phyloP scores from a whole-genome alignment of 2,113 vertebrate species.

The Lepus europaeus region DNA sequence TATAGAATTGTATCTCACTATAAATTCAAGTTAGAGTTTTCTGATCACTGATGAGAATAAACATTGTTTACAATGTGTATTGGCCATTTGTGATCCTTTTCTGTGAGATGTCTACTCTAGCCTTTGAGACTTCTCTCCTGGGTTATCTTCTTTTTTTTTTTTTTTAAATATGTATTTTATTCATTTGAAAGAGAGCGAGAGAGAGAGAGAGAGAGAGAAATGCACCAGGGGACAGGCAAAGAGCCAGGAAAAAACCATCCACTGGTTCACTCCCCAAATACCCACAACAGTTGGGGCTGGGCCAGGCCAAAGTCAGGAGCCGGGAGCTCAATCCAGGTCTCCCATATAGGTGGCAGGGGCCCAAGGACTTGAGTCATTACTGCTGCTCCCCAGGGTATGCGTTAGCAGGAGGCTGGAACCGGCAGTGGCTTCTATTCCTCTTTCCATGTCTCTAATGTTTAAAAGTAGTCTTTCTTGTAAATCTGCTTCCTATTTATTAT shows the following conservation, averaged over 20 bases:
- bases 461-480: background rate
- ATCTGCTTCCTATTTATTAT: background rate
- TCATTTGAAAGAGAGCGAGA: too few relatives aligned
- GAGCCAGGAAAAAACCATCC: too few relatives aligned
- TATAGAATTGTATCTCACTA: background rate
- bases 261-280: too few relatives aligned
- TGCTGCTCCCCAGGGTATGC: too few relatives aligned
- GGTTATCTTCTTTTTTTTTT: background rate
- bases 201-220: too few relatives aligned
- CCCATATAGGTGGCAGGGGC: too few relatives aligned
- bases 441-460: background rate
- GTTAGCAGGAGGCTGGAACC: too few relatives aligned
- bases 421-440: constrained; percentile 3
- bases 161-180: background rate
- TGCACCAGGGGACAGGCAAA: too few relatives aligned
- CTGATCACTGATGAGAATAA: background rate
- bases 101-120: background rate
- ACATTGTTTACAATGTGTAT: background rate
- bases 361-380: too few relatives aligned
- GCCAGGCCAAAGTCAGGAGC: too few relatives aligned
- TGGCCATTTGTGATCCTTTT: background rate
- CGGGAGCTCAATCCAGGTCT: too few relatives aligned
- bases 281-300: too few relatives aligned
- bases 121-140: background rate
- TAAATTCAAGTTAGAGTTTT: constrained; percentile 20